Conservation (phyloP, 2,113 vertebrate species). For the Elachura formosa region DNA sequence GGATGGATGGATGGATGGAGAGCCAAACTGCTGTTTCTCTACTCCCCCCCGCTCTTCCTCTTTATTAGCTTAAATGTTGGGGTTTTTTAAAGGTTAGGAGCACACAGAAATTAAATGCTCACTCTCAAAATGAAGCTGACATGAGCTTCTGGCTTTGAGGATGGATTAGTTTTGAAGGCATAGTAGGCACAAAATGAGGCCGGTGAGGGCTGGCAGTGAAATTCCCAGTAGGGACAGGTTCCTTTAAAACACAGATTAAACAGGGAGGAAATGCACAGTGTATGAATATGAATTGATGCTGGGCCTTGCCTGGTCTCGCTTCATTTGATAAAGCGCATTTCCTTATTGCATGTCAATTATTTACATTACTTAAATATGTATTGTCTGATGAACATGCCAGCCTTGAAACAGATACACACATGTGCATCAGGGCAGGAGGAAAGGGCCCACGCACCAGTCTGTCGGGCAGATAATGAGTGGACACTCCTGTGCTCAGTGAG, state of each 20-base stretch:
- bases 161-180: conserved; percentile 57
- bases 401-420: not conserved
- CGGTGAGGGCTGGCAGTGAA: not conserved
- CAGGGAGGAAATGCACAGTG: conserved; percentile 22
- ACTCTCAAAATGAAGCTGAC: conserved; percentile 35
- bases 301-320: conserved; percentile 24
- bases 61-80: conserved; percentile 12
- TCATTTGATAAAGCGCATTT: conserved; percentile 34
- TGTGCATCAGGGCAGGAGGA: not conserved
- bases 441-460: not conserved
- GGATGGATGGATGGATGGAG: not conserved
- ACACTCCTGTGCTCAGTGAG: not conserved
- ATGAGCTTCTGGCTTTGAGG: conserved; percentile 40
- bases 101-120: conserved; percentile 44
- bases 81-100: not conserved
- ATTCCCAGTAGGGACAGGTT: conserved; percentile 51
- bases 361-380: conserved; percentile 47
- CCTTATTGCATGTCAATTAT: conserved; percentile 54
- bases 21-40: not conserved
- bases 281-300: conserved; percentile 56
- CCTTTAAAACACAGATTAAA: conserved; percentile 63
- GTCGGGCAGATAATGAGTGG: rapidly evolving
- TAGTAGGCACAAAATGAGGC: conserved; percentile 10
- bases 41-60: not conserved
- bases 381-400: not conserved